These are phyloP conservation scores for Tetramorium parvispinum DNA, from an alignment of 1,140 invertebrate genomes.

Conservation along the genomic window DNA sequence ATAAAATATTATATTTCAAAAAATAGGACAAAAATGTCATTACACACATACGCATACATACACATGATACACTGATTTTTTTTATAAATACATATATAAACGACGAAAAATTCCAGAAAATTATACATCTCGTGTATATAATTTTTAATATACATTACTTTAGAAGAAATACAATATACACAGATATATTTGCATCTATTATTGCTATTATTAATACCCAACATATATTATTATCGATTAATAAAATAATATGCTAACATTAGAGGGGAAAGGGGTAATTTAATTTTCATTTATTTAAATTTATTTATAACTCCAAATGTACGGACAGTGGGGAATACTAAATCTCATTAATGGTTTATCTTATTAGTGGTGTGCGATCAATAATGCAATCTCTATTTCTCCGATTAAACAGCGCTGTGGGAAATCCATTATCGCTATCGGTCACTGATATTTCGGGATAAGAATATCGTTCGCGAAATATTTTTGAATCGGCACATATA, in stretches of 20 bases:
- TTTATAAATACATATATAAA: not conserved
- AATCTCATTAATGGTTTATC: conserved; percentile 23
- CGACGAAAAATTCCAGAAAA: not conserved
- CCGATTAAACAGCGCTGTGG: not conserved
- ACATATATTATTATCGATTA: not conserved
- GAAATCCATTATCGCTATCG: conserved; percentile 27
- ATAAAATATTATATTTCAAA: not conserved
- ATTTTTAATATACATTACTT: not conserved
- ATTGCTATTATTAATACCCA: not conserved
- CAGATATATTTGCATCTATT: not conserved
- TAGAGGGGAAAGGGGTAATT: not conserved
- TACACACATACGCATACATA: not conserved
- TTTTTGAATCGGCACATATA: not conserved
- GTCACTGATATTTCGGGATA: conserved; percentile 30
- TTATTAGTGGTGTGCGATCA: not conserved
- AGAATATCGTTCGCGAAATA: conserved; percentile 15
- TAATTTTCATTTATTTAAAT: conserved; percentile 23
- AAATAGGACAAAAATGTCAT: not conserved
- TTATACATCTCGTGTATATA: not conserved
- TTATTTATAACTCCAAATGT: conserved; percentile 8
- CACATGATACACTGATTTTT: not conserved
- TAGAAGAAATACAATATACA: not conserved
- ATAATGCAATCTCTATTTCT: conserved; percentile 17
- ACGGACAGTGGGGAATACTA: not conserved
- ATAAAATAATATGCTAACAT: conserved; percentile 5